Evolutionary conservation across 1,140 invertebrate genomes (phyloP).

Genomic region (Diabrotica virgifera): DNA sequence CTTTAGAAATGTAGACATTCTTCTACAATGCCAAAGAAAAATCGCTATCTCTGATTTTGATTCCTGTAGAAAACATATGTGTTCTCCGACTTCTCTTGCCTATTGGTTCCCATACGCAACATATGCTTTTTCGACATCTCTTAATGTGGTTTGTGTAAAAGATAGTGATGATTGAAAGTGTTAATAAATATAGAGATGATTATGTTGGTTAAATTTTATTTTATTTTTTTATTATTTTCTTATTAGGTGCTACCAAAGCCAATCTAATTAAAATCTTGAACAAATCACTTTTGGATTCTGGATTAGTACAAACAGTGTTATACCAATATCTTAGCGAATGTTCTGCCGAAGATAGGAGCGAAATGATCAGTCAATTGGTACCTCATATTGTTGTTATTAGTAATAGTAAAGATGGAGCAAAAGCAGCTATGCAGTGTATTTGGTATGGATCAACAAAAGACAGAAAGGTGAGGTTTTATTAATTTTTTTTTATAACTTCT

Average conservation of each 20-base stretch:
- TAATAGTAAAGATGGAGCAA: conserved; percentile 78
- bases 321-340: conserved; percentile 77
- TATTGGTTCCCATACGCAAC: no score
- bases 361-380: conserved; percentile 71
- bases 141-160: no score
- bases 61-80: no score
- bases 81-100: no score
- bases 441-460: conserved; percentile 83
- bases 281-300: conserved; percentile 66
- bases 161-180: no score
- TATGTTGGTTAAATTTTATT: neutral
- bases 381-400: conserved; percentile 73
- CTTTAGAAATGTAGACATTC: no score
- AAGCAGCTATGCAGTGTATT: conserved; percentile 76
- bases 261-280: conserved; percentile 69
- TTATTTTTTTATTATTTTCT: neutral
- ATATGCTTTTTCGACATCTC: no score
- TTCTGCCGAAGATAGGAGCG: conserved; percentile 59
- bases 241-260: conserved; percentile 61
- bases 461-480: conserved; percentile 55
- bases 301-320: conserved; percentile 74
- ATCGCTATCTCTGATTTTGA: no score
- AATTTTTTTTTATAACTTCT: neutral
- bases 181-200: no score
- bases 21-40: no score